Evolutionary conservation across 2,113 vertebrate genomes (phyloP).

Genomic region (Macrotus californicus): DNA sequence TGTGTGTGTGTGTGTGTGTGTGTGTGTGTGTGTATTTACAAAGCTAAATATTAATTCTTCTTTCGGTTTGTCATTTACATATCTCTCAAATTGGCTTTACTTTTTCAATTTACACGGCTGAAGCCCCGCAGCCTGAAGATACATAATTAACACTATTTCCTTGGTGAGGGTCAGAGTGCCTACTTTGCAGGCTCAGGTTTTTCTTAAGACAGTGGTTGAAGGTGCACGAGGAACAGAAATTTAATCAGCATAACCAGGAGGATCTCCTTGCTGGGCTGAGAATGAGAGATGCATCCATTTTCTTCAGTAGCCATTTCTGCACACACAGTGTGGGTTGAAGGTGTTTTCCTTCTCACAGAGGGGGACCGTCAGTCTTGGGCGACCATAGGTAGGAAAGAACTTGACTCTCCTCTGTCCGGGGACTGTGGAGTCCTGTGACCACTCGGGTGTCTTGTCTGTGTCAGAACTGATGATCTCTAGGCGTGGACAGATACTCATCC

Average conservation of each 20-base stretch:
- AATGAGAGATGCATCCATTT: not conserved
- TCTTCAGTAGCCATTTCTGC: not conserved
- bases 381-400: not conserved
- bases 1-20: not conserved
- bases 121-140: not conserved
- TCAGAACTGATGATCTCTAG: not conserved
- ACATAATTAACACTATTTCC: constrained; percentile 15
- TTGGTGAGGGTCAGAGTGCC: not conserved
- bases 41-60: constrained; percentile 57
- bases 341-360: not conserved
- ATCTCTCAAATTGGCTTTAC: constrained; percentile 42
- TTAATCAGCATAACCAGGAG: not conserved
- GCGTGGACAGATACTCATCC: not conserved
- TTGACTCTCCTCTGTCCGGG: not conserved
- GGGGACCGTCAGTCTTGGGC: rapidly evolving
- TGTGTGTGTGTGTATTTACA: not conserved
- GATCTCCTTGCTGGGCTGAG: not conserved
- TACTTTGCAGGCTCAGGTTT: not conserved
- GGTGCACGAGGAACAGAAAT: not conserved
- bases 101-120: constrained; percentile 36
- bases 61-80: constrained; percentile 62
- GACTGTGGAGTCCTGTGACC: not conserved
- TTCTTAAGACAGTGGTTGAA: not conserved
- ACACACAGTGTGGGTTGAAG: not conserved
- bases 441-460: not conserved